phyloP scores from a whole-genome alignment of 2,113 vertebrate genomes.

The Spheniscus mendiculus region DNA sequence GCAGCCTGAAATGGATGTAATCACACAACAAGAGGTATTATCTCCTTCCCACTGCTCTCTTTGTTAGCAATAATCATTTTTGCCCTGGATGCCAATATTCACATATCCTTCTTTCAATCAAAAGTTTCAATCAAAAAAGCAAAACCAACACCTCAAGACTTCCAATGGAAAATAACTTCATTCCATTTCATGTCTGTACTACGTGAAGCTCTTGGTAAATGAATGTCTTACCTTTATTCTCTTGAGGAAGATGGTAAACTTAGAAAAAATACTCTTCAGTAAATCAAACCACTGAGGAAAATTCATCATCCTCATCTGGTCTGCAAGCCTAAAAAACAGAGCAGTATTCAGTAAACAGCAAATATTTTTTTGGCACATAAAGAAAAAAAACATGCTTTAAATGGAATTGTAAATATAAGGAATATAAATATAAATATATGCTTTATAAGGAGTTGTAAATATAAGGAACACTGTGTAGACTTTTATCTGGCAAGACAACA shows the following conservation, averaged over 20 bases:
- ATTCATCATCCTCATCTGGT: conserved; percentile 96
- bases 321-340: conserved; percentile 83
- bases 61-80: conserved; percentile 5
- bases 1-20: neutral
- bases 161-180: neutral
- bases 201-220: neutral
- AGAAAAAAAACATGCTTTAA: neutral
- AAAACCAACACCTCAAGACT: neutral
- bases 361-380: neutral
- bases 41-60: neutral
- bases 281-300: conserved; percentile 95
- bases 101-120: neutral
- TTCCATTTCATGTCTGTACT: neutral
- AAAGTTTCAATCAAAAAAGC: neutral
- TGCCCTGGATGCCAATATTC: neutral
- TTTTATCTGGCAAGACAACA: neutral
- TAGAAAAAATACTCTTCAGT: conserved; percentile 87
- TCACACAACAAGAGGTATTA: neutral
- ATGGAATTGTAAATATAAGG: neutral
- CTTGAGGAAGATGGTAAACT: conserved; percentile 90
- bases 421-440: too few relatives aligned
- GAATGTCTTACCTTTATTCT: conserved; percentile 88
- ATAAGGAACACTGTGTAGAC: neutral
- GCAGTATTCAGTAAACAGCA: neutral
- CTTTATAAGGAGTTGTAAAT: neutral